Conservation (phyloP, 1,140 invertebrate genomes). For the Anastrepha obliqua region DNA sequence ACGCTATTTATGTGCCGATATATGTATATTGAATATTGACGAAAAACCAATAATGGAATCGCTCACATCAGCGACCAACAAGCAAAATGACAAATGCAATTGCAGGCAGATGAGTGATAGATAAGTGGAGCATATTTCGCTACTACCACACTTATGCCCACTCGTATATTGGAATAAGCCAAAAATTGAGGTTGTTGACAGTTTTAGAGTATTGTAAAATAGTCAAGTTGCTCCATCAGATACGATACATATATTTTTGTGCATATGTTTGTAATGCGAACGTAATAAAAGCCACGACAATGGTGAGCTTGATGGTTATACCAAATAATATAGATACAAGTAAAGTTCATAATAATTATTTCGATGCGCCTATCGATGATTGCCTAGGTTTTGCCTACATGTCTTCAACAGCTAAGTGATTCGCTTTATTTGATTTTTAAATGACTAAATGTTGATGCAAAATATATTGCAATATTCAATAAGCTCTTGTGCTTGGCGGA, state of each 20-base stretch:
- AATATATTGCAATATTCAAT: no score
- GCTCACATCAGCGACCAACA: neutral
- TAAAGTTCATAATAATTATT: no score
- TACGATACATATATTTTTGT: neutral
- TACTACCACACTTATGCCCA: neutral
- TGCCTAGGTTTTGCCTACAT: no score
- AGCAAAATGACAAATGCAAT: constrained; percentile 5
- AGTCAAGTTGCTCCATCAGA: neutral
- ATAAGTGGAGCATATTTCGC: neutral
- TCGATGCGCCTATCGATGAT: no score
- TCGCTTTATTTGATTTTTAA: no score
- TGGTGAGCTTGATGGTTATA: no score
- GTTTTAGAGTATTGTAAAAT: constrained; percentile 30
- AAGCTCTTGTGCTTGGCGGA: no score
- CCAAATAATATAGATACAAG: no score
- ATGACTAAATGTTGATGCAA: no score
- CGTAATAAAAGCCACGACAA: neutral
- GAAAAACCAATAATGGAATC: constrained; percentile 13
- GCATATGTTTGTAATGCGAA: neutral
- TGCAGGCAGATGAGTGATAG: neutral
- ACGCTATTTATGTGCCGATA: neutral
- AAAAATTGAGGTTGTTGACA: constrained; percentile 22
- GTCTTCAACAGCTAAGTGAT: no score
- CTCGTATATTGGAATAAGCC: constrained; percentile 15
- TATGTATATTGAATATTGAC: neutral